phyloP scores from a whole-genome alignment of 2,113 vertebrate genomes.

The Malaclemys terrapin region DNA sequence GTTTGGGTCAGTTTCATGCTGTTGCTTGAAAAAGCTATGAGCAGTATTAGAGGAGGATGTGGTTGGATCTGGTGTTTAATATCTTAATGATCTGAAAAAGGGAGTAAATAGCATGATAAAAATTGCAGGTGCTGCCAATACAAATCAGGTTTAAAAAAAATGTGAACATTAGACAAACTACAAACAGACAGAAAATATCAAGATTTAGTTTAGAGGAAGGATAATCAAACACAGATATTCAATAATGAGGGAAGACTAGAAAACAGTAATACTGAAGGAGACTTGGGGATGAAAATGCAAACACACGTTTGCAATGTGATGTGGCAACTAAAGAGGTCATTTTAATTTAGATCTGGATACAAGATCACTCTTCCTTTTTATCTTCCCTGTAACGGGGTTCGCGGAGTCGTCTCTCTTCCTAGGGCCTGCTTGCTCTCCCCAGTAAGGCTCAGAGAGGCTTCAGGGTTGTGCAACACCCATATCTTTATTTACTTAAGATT shows the following conservation, averaged over 20 bases:
- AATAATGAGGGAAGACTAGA: not conserved
- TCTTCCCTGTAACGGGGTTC: not conserved
- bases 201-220: not conserved
- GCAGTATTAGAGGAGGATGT: not conserved
- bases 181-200: not conserved
- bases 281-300: not conserved
- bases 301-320: not conserved
- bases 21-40: not conserved
- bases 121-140: not conserved
- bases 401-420: too few relatives aligned
- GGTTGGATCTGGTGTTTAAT: not conserved
- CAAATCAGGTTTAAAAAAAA: not conserved
- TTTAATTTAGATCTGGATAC: not conserved
- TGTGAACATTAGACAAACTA: not conserved
- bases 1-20: not conserved
- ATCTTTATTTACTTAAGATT: too few relatives aligned
- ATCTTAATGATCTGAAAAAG: not conserved
- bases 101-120: not conserved
- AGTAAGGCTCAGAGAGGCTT: too few relatives aligned
- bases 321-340: not conserved
- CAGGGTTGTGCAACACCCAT: too few relatives aligned
- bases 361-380: not conserved
- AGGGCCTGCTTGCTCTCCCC: too few relatives aligned
- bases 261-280: not conserved
- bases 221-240: not conserved